Percentiles rank a stretch among this genome's conserved stretches.
Conservation (phyloP, 2,113 vertebrate species). For the Coturnix japonica region DNA sequence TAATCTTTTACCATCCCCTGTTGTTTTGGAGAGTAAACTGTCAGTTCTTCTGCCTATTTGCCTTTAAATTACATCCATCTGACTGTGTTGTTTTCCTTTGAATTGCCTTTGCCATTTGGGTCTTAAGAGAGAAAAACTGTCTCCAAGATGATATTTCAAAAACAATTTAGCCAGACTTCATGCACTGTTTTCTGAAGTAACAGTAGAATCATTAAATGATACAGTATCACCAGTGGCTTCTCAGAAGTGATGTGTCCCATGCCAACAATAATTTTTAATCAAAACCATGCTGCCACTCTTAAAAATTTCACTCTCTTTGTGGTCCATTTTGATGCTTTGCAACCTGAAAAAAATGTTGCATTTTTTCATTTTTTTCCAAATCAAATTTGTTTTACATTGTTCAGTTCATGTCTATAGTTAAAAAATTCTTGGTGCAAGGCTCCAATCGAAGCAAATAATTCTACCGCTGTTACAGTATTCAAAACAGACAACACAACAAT, state of each 20-base stretch:
- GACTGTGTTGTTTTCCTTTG: slow-evolving; percentile 24
- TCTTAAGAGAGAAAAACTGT: slow-evolving; percentile 24
- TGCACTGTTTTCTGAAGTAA: slow-evolving; percentile 4
- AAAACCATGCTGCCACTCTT: neutral
- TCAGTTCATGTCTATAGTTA: neutral
- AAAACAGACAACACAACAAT: neutral
- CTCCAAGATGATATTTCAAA: slow-evolving; percentile 43
- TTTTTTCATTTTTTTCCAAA: neutral
- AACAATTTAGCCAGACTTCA: slow-evolving; percentile 17
- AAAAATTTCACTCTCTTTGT: neutral
- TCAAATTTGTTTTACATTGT: neutral
- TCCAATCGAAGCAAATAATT: neutral
- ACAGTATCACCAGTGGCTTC: neutral
- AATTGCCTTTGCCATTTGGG: slow-evolving; percentile 50
- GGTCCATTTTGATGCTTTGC: neutral
- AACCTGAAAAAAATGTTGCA: neutral
- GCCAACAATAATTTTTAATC: neutral
- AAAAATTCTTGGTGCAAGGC: neutral
- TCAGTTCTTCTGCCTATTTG: neutral
- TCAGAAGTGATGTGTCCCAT: neutral
- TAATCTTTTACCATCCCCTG: slow-evolving; percentile 1
- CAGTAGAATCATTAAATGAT: neutral
- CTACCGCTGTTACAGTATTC: neutral
- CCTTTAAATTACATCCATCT: slow-evolving; percentile 19
- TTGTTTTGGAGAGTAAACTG: slow-evolving; percentile 19